Evolutionary conservation across 2,888 invertebrate genomes (phyloP).

Genomic region (Ethmia dodecea): DNA sequence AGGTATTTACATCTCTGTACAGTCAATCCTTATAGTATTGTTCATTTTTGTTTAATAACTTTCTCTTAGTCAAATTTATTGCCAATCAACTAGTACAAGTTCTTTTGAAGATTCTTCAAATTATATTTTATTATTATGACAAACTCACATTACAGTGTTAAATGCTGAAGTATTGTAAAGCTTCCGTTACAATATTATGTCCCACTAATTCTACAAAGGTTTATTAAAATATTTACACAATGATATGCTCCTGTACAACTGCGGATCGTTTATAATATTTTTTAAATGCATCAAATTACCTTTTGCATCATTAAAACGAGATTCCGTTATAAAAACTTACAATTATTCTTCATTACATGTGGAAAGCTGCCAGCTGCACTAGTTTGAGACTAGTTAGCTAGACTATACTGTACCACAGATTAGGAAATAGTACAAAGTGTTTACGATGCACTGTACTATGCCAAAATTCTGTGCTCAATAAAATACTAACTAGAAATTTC

Average conservation of each 20-base stretch:
- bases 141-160: conserved; percentile 38
- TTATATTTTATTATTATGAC: conserved; percentile 25
- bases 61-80: conserved; percentile 61
- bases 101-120: conserved; percentile 40
- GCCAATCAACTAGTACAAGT: conserved; percentile 65
- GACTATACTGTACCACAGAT: conserved; percentile 15
- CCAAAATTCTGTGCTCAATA: conserved; percentile 8
- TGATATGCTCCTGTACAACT: conserved; percentile 68
- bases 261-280: conserved; percentile 40
- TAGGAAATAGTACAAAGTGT: too few species aligned
- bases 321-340: conserved; percentile 20
- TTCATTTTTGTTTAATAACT: conserved; percentile 44
- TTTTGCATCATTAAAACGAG: conserved; percentile 18
- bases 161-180: conserved; percentile 53
- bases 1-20: conserved; percentile 71
- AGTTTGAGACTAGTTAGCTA: conserved; percentile 42
- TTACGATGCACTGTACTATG: too few species aligned
- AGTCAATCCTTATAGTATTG: conserved; percentile 39
- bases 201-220: conserved; percentile 39
- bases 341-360: conserved; percentile 14
- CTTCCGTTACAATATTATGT: conserved; percentile 38
- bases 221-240: conserved; percentile 57
- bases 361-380: conserved; percentile 26
- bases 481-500: conserved; percentile 11
- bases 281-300: conserved; percentile 34